phyloP scores from a whole-genome alignment of 2,888 invertebrate species.

The Cryptosula pallasiana region DNA sequence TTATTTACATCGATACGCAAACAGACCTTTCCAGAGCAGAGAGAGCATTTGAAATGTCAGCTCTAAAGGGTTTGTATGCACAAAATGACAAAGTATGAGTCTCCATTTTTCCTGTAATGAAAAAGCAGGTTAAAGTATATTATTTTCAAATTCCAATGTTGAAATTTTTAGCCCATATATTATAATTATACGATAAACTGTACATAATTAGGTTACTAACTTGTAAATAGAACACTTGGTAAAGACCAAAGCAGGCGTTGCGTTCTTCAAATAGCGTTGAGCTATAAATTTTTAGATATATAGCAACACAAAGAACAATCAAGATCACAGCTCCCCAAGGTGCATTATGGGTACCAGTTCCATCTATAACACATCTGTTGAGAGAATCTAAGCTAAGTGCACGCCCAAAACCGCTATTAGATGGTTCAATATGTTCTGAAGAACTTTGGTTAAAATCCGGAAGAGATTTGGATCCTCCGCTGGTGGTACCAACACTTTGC shows the following conservation, averaged over 20 bases:
- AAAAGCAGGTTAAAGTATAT: not conserved
- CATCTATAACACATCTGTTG: not conserved
- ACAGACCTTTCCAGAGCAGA: constrained; percentile 12
- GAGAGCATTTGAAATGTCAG: constrained; percentile 7
- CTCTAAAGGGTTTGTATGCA: not conserved
- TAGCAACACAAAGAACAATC: not conserved
- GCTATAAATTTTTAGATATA: not conserved
- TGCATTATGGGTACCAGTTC: not conserved
- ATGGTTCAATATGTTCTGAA: no score
- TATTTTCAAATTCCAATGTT: no score
- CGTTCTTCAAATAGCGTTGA: not conserved
- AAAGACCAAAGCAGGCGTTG: not conserved
- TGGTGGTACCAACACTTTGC: no score
- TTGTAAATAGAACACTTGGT: constrained; percentile 18
- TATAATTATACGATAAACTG: not conserved
- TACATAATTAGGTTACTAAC: not conserved
- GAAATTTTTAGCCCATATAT: no score
- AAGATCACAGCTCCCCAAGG: not conserved
- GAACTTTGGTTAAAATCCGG: no score
- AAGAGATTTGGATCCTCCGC: no score
- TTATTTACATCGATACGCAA: not conserved
- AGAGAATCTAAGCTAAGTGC: not conserved
- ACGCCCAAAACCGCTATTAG: not conserved
- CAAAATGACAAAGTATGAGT: not conserved
- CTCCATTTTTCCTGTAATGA: not conserved